A percentile compares a stretch with the other conserved stretches of the same genome.
Evolutionary conservation across 2,113 vertebrate species (phyloP).

Genomic region (Siniperca chuatsi): DNA sequence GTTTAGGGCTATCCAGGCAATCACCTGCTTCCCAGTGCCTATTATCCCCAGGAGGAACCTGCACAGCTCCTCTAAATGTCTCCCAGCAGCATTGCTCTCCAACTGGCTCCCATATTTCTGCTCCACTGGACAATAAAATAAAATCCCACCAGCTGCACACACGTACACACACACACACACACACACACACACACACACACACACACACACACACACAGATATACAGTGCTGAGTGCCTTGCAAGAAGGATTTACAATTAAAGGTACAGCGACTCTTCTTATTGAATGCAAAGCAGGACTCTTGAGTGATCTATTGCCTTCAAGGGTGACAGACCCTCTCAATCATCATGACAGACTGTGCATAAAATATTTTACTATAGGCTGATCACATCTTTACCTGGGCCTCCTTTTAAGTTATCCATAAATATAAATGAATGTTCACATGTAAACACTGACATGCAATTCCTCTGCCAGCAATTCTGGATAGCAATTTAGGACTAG

Average conservation of each 20-base stretch:
- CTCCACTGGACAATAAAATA: constrained; percentile 83
- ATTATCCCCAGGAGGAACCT: constrained; percentile 74
- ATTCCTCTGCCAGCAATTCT: background rate
- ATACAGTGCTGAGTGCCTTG: constrained; percentile 57
- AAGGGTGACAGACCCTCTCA: constrained; percentile 53
- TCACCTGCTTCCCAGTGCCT: constrained; percentile 72
- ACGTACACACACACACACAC: constrained; percentile 8
- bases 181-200: constrained; percentile 27
- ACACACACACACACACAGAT: constrained; percentile 36
- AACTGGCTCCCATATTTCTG: constrained; percentile 81
- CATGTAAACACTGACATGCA: constrained; percentile 14
- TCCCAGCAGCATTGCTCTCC: constrained; percentile 73
- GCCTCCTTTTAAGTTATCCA: constrained; percentile 8
- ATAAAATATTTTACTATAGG: constrained; percentile 35
- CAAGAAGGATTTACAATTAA: constrained; percentile 76
- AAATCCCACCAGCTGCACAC: constrained; percentile 68
- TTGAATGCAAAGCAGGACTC: constrained; percentile 64
- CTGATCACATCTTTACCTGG: constrained; percentile 25
- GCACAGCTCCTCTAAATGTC: constrained; percentile 75
- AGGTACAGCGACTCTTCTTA: constrained; percentile 44
- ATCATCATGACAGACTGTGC: constrained; percentile 40
- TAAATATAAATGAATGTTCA: constrained; percentile 39
- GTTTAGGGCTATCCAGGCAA: constrained; percentile 65
- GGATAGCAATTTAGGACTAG: background rate
- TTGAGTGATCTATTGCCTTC: constrained; percentile 62